These are phyloP conservation scores for Neoaliturus tenellus DNA, from an alignment of 2,888 invertebrate species.

Conservation along the genomic window DNA sequence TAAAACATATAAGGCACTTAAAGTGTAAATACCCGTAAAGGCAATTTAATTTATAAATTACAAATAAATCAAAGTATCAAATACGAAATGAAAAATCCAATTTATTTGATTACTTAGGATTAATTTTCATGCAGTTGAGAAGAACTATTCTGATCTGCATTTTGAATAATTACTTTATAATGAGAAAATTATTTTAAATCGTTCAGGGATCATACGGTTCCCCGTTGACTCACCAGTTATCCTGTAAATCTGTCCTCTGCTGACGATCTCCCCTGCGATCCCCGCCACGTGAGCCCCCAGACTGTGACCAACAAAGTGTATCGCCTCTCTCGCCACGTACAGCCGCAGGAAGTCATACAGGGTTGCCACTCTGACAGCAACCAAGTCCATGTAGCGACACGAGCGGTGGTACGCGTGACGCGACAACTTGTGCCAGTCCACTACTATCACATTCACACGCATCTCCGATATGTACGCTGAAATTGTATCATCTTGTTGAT, in stretches of 20 bases:
- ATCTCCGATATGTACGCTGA: conserved; percentile 39
- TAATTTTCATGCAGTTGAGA: too few species aligned
- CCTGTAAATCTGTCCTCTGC: conserved; percentile 11
- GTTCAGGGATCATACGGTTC: too few species aligned
- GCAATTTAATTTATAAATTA: too few species aligned
- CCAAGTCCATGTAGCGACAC: conserved; percentile 34
- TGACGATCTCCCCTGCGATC: conserved; percentile 26
- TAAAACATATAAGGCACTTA: too few species aligned
- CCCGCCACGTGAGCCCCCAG: conserved; percentile 52
- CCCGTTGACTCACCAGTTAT: conserved; percentile 50
- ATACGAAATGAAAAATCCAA: too few species aligned
- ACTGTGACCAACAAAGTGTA: conserved; percentile 49
- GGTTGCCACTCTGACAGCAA: conserved; percentile 24
- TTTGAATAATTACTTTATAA: too few species aligned
- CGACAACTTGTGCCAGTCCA: conserved; percentile 53
- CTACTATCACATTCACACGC: conserved; percentile 44
- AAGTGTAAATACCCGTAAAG: too few species aligned
- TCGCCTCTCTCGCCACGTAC: background rate
- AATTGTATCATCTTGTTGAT: too few species aligned
- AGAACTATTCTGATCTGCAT: too few species aligned
- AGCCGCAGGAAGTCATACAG: conserved; percentile 44
- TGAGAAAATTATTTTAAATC: too few species aligned
- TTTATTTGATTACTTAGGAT: too few species aligned
- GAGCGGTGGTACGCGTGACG: conserved; percentile 27
- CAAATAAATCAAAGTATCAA: too few species aligned